Base-by-base conservation (phyloP, 1,140 invertebrate species). In the Caenorhabditis briggsae region DNA sequence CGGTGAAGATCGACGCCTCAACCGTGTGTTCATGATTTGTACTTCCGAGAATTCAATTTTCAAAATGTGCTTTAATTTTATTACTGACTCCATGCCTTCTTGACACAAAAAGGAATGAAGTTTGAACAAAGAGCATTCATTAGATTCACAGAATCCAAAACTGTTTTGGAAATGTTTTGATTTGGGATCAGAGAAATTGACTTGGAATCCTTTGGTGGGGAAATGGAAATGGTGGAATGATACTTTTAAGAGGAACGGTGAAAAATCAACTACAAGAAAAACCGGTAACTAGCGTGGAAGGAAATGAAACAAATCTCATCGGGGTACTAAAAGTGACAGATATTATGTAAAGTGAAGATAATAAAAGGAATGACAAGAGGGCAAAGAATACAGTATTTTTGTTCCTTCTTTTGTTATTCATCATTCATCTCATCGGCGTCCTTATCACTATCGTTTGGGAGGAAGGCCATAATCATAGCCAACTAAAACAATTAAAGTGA, bases 391-490 rank as follows among this genome's bases (percentile, higher is more conserved):
- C 3, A 11, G 50, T 2, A 53, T n/a, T 11, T 2, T 11, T 41
- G 20, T 50, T 78, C 20, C 46, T 6, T 33, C n/a, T 14, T 12
- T 23, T 23, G 20, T 78, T 78, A 78, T 50, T 78, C 70, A 78
- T 78, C 70, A 78, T 78, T 78, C 70, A 78, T 78, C 46, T 78
- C 70, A n/a, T 78, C 50, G 46, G 70, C 70, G 46, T 78, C 70
- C 20, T 78, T 78, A 53, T 78, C 70, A 23, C 20, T 78, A 20
- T 78, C 70, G 12, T 78, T 20, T 2, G 70, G 70, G 0, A 78
- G 46, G 70, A 78, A 86, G 18, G 56, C 58, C 3, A 86, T 53
- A n/a, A 78, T 78, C 33, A 86, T 46, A n/a, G 82, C n/a, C 65
- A 70, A 78, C 84, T 78, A 46, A 53, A 78, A 70, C 11, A 7